These are phyloP conservation scores for Epinephelus cyanopodus DNA, from an alignment of 2,113 vertebrate species.

Conservation along the genomic window DNA sequence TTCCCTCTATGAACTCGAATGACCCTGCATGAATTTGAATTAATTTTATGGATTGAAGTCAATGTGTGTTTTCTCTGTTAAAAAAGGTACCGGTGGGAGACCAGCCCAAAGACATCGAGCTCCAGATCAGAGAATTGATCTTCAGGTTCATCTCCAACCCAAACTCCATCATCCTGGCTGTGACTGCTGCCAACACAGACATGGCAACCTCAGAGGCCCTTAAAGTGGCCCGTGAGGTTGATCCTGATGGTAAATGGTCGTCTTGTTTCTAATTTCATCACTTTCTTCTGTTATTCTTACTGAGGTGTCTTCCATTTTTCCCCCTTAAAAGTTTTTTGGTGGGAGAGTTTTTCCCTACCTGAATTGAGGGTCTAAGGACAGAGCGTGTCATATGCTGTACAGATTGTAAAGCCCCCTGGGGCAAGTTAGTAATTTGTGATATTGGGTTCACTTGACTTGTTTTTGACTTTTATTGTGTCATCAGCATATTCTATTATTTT, in stretches of 20 bases:
- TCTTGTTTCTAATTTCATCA: not conserved
- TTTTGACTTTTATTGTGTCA: not conserved
- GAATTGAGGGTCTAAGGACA: not conserved
- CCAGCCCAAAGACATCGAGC: conserved; percentile 97
- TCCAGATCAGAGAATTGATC: conserved; percentile 96
- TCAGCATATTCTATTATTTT: not conserved
- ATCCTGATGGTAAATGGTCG: conserved; percentile 91
- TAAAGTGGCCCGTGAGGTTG: conserved; percentile 96
- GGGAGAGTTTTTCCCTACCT: not conserved
- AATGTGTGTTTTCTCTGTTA: conserved; percentile 19
- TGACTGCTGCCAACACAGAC: conserved; percentile 98
- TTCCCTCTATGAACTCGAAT: not conserved
- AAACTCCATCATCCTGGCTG: conserved; percentile 97
- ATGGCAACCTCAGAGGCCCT: conserved; percentile 99
- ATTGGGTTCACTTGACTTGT: not conserved
- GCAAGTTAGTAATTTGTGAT: not conserved
- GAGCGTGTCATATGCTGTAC: not conserved
- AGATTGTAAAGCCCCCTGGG: not conserved
- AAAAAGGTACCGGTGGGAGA: conserved; percentile 95
- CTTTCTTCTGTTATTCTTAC: not conserved
- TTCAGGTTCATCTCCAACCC: conserved; percentile 96
- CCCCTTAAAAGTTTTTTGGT: not conserved
- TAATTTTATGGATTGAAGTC: not conserved
- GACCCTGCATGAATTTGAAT: not conserved
- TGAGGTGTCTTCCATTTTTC: too few relatives aligned